These are phyloP conservation scores for Pangasianodon hypophthalmus DNA, from an alignment of 2,113 vertebrate species.

Conservation along the genomic window DNA sequence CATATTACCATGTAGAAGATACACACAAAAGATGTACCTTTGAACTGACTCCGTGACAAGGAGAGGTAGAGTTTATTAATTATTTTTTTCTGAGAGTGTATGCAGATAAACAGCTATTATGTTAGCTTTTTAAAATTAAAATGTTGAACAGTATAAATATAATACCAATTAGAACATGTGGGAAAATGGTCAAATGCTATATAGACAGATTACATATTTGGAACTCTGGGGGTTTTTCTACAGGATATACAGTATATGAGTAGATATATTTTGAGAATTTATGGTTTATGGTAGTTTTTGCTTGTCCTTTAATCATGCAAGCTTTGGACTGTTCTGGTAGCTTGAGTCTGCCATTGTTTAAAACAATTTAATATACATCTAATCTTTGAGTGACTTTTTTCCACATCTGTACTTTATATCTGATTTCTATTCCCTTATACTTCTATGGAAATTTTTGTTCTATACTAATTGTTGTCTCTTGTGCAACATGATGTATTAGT, in stretches of 20 bases:
- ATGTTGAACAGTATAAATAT: neutral
- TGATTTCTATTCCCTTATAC: conserved; percentile 3
- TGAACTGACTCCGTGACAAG: neutral
- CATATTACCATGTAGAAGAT: neutral
- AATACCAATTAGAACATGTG: neutral
- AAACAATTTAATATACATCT: neutral
- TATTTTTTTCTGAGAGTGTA: neutral
- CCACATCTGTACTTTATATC: neutral
- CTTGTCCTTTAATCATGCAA: conserved; percentile 14
- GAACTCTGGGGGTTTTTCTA: neutral
- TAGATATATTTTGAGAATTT: neutral
- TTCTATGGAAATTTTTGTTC: neutral
- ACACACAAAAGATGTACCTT: neutral
- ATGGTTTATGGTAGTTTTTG: neutral
- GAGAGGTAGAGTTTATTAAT: neutral
- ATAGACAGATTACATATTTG: neutral
- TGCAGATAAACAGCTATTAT: neutral
- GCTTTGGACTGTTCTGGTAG: conserved; percentile 24
- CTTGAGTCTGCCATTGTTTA: neutral
- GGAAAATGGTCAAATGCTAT: neutral
- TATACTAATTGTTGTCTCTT: neutral
- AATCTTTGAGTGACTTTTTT: neutral
- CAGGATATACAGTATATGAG: neutral
- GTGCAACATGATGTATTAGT: neutral
- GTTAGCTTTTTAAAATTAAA: neutral